Evolutionary conservation across 1,140 invertebrate genomes (phyloP).

Genomic region (Conus ventricosus): DNA sequence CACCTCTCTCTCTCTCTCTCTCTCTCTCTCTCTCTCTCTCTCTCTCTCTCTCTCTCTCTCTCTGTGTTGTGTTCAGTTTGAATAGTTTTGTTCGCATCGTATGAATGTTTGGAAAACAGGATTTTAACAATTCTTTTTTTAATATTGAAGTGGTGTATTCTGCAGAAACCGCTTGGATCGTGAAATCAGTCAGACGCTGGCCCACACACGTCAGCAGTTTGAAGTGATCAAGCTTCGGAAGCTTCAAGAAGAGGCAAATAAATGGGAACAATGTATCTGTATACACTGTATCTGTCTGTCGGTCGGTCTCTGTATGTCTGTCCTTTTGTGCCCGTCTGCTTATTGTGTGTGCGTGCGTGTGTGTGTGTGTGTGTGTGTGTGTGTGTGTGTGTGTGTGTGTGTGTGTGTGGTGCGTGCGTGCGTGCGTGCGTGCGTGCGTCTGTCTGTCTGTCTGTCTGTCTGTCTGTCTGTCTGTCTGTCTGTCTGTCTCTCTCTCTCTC

Average conservation of each 20-base stretch:
- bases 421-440: not conserved
- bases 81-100: no score
- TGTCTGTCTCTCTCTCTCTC: not conserved
- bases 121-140: no score
- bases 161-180: constrained; percentile 63
- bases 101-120: no score
- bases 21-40: no score
- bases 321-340: not conserved
- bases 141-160: not conserved
- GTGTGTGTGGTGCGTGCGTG: not conserved
- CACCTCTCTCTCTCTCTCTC: no score
- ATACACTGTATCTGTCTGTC: not conserved
- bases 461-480: not conserved
- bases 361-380: not conserved
- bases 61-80: no score
- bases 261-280: not conserved
- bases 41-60: no score
- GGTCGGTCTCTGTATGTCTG: not conserved
- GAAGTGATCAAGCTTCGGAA: constrained; percentile 56
- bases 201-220: constrained; percentile 58
- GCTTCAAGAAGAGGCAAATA: constrained; percentile 61
- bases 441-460: not conserved
- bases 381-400: not conserved
- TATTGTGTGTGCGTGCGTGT: not conserved
- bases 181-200: constrained; percentile 66